These are phyloP conservation scores for Eumeta japonica DNA, from an alignment of 1,140 invertebrate species.

Conservation along the genomic window DNA sequence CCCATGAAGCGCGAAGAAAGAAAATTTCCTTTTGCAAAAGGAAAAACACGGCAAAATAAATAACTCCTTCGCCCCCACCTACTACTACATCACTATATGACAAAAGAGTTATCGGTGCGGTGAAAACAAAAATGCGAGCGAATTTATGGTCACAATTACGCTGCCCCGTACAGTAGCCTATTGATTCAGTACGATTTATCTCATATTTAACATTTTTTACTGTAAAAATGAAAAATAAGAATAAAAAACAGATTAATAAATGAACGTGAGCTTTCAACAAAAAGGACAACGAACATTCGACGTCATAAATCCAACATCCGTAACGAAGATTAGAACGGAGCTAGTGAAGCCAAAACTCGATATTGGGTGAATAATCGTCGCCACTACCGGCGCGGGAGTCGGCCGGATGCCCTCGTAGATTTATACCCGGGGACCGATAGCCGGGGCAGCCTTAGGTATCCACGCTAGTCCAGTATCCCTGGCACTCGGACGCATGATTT, in stretches of 20 bases:
- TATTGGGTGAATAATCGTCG: slow-evolving; percentile 56
- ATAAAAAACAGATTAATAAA: not conserved
- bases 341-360: slow-evolving; percentile 54
- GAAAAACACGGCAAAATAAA: slow-evolving; percentile 54
- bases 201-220: not conserved
- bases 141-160: slow-evolving; percentile 33
- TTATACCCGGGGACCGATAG: slow-evolving; percentile 38
- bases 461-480: too few species aligned
- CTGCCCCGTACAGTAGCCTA: not conserved
- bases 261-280: too few species aligned
- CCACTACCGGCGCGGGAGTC: slow-evolving; percentile 49
- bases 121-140: slow-evolving; percentile 56
- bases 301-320: slow-evolving; percentile 31
- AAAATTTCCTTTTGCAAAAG: slow-evolving; percentile 51
- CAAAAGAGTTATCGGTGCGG: slow-evolving; percentile 58
- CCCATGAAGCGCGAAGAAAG: slow-evolving; percentile 54
- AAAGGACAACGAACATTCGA: too few species aligned
- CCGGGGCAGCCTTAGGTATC: too few species aligned
- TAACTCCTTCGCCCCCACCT: slow-evolving; percentile 48
- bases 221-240: not conserved
- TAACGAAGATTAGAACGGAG: slow-evolving; percentile 45
- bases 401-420: slow-evolving; percentile 49
- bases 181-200: too few species aligned
- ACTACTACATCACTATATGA: slow-evolving; percentile 52
- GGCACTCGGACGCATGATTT: too few species aligned